Conservation (phyloP, 2,113 vertebrate species). For the Fulica atra region DNA sequence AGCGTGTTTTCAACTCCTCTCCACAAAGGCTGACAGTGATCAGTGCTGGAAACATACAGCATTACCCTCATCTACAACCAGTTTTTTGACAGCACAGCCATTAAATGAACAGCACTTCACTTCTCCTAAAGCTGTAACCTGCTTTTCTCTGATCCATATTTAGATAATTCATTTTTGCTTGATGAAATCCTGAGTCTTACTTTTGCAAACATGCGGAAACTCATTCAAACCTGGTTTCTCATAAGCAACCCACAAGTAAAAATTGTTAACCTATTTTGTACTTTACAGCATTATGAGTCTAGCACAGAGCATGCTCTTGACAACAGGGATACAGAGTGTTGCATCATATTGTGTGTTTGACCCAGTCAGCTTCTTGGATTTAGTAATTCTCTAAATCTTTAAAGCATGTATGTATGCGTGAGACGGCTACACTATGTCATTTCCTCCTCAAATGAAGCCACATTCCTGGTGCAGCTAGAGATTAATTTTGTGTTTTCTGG, state of each 20-base stretch:
- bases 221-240: not conserved
- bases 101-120: not conserved
- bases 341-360: not conserved
- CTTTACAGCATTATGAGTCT: accelerated
- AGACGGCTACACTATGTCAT: not conserved
- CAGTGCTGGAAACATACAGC: not conserved
- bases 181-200: not conserved
- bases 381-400: not conserved
- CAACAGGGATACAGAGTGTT: not conserved
- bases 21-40: not conserved
- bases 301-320: not conserved
- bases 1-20: not conserved
- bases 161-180: not conserved
- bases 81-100: not conserved
- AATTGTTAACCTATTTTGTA: not conserved
- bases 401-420: not conserved
- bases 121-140: not conserved
- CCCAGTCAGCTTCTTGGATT: not conserved
- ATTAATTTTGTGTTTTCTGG: not conserved
- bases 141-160: not conserved
- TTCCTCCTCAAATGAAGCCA: not conserved
- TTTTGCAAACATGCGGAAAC: not conserved
- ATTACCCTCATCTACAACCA: not conserved
- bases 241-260: not conserved
- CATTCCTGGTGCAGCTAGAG: not conserved